Evolutionary conservation across 2,888 invertebrate genomes (phyloP), one percentile per base, ranked within the genome.

Genomic region (Caenorhabditis virilis): DNA sequence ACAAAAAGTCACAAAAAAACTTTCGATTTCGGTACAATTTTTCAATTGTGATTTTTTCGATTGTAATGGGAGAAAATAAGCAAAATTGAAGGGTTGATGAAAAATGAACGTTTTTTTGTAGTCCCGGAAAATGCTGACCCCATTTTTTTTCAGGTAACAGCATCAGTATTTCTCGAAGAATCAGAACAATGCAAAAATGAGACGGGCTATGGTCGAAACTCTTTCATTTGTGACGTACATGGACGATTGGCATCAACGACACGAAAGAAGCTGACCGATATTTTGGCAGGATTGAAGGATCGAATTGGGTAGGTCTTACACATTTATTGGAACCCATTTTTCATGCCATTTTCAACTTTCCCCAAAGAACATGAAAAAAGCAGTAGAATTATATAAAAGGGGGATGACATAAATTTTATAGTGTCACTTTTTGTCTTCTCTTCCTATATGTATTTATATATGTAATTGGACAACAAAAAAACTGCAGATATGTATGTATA

Each of bases 161-260:
- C 33, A 20, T 53, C 57, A 18, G 51, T 60, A 38, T 72, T 59
- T 53, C 50, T 53, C 25, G 69, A 73, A 9, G 76, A 76, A 46
- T 66, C 62, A 22, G 72, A 73, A 39, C 53, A 63, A 42, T 76
- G 76, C 42, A 49, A 57, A 23, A 35, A 54, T 9, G 56, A 60
- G n/a, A 59, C 62, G 9, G 74, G 69, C 20, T 78, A 66, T 46
- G 75, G 78, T 4, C 53, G 70, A 26, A 49, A 54, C 27, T 61
- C 62, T 11, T 63, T 76, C 45, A 74, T 76, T 11, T 76, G 76
- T 38, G 76, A 76, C 53, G 69, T 69, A 18, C 62, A 63, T 20
- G 55, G 62, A 6, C 38, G 71, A 58, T 56, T 75, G 15, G 71
- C 75, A 1, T 52, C 64, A 11, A 62, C 68, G 15, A 75, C 75